Evolutionary conservation across 2,888 invertebrate species (phyloP), one percentile per base, ranked within the genome.

Genomic region (Dasypogon diadema): DNA sequence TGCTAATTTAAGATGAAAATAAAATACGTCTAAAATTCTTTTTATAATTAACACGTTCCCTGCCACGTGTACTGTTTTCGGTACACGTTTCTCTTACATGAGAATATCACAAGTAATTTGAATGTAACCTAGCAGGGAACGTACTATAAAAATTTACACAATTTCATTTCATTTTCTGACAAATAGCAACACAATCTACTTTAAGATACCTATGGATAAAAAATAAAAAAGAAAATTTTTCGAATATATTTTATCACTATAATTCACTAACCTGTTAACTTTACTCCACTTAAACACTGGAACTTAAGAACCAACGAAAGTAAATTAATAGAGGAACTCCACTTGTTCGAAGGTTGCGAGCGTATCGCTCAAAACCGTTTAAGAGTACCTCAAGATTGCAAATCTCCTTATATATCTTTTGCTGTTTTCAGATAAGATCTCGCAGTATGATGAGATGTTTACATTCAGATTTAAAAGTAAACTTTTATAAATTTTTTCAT

Each of bases 281-380:
- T 65, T 48, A 65, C 14, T 65, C 48, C 46, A 65, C 65, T 65
- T 65, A 24, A 65, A 10, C 65, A 65, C 65, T 65, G 46, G 65
- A 63, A 65, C 46, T 21, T 34, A 65, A 46, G 60, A 60, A 60
- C 24, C 65, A 65, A 65, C 24, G 42, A 24, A 65, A 65, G 65
- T 46, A 46, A 65, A 46, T 42, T 21, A 24, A 24, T 14, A 24
- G 22, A 22, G 16, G 46, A 46, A 48, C 3, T 48, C 21, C 65
- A 21, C 14, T 1, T 21, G 22, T 65, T 48, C 65, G 65, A 10
- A 65, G 65, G 65, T 65, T 46, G 24, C 46, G 65, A 65, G 65
- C 65, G 65, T 37, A 46, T 65, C n/a, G 65, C 65, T 65, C 65
- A 46, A 65, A 65, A 65, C 65, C 65, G 65, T 65, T 65, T 65